Evolutionary conservation across 2,888 invertebrate genomes (phyloP).

Genomic region (Ectobius pallidus): DNA sequence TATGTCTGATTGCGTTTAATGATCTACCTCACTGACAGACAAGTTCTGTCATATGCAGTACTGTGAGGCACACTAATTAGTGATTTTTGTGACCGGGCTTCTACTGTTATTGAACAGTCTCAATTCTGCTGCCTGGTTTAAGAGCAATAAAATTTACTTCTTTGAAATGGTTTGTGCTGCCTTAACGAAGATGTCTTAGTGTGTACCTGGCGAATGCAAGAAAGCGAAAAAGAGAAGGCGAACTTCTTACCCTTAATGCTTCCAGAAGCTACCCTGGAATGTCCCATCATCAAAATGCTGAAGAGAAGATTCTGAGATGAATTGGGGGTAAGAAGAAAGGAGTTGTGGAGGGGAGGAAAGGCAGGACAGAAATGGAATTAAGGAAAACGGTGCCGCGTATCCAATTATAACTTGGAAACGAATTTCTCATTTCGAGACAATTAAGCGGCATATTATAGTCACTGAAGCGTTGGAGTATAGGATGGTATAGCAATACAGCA

Average conservation of each 20-base stretch:
- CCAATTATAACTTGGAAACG: conserved; percentile 63
- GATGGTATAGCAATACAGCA: conserved; percentile 52
- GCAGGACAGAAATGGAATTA: conserved; percentile 44
- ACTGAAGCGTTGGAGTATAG: conserved; percentile 51
- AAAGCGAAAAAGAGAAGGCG: conserved; percentile 30
- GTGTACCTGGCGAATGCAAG: conserved; percentile 36
- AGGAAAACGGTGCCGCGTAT: conserved; percentile 53
- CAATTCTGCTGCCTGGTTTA: too few relatives aligned
- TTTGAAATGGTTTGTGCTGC: neutral
- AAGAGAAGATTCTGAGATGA: conserved; percentile 42
- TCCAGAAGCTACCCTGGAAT: conserved; percentile 35
- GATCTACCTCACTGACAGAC: too few relatives aligned
- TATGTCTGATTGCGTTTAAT: too few relatives aligned
- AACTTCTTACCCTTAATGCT: conserved; percentile 36
- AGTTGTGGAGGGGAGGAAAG: conserved; percentile 33
- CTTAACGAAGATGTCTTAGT: conserved; percentile 42
- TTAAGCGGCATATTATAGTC: conserved; percentile 62
- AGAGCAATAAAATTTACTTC: neutral
- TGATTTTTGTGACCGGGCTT: too few relatives aligned
- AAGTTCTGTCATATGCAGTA: too few relatives aligned
- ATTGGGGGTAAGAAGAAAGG: conserved; percentile 42
- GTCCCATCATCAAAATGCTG: conserved; percentile 43
- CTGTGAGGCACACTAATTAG: too few relatives aligned
- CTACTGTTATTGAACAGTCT: too few relatives aligned
- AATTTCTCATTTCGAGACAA: conserved; percentile 64